Percentiles rank a stretch among this genome's conserved stretches.
phyloP scores from a whole-genome alignment of 2,797 vertebrate genomes.

The Salarias fasciatus region DNA sequence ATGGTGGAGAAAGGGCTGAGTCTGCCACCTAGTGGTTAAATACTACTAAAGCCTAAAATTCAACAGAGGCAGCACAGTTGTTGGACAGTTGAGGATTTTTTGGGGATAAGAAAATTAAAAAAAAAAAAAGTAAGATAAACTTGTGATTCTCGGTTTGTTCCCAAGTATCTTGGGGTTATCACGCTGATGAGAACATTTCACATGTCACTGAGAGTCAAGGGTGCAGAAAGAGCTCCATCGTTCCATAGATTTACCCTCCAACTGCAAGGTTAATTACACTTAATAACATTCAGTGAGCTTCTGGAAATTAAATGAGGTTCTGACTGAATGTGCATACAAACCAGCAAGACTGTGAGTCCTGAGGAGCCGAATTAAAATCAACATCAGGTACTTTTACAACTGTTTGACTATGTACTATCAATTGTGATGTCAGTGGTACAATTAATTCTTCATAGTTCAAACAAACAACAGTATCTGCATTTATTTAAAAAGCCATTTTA shows the following conservation, averaged over 20 bases:
- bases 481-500: too few species aligned
- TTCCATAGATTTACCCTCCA: slow-evolving; percentile 8
- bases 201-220: neutral
- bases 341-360: slow-evolving; percentile 11
- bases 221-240: neutral
- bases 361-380: slow-evolving; percentile 10
- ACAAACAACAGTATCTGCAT: too few species aligned
- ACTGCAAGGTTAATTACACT: slow-evolving; percentile 18
- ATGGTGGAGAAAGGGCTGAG: slow-evolving; percentile 25
- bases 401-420: too few species aligned
- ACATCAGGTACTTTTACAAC: too few species aligned
- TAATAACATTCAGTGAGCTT: slow-evolving; percentile 7
- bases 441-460: too few species aligned
- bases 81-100: neutral
- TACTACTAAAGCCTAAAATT: too few species aligned
- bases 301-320: slow-evolving; percentile 20
- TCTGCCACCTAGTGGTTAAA: slow-evolving; percentile 56
- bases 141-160: neutral
- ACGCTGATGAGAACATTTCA: neutral
- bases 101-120: neutral
- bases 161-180: too few species aligned
- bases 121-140: neutral
- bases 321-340: slow-evolving; percentile 34
- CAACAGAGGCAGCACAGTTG: too few species aligned
- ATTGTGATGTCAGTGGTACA: too few species aligned